Evolutionary conservation across 1,140 invertebrate species (phyloP), one percentile per base, ranked within the genome.

Genomic region (Bombus difficillimus): DNA sequence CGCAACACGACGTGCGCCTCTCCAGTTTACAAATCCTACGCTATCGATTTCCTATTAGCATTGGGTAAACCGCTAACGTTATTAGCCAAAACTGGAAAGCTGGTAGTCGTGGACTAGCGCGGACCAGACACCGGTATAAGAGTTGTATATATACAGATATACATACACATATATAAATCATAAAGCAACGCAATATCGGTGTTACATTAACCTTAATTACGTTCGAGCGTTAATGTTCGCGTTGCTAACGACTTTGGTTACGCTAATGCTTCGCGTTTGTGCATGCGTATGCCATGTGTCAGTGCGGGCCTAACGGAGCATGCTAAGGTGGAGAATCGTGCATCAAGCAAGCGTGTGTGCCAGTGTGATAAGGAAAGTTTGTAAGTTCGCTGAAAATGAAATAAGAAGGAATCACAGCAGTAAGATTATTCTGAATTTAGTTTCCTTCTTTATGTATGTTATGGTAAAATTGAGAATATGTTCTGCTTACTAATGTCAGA

Each of bases 181-280:
- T 64, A 81, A 85, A 39, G 37, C 41, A 72, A 18, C 39, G 57
- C 28, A 68, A 62, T 81, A 81, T 85, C 43, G 71, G 78, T 15
- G 69, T 74, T 74, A 43, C 84, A 75, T 85, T 85, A 85, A 75
- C 84, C 84, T 81, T 81, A 85, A 85, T 85, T 85, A 85, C 84
- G 71, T 81, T 75, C 79, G 59, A 75, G 59, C 79, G 66, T 81
- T 75, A 74, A 74, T 75, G 79, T 57, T 73, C 69, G 18, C 10
- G 76, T 59, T 81, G 81, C 37, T 77, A 77, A 80, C 73, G 78
- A 89, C 66, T 81, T 69, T 43, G 77, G 32, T 57, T 22, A 6
- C 66, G n/a, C 53, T 85, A 80, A 75, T 72, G 75, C 73, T 41
- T 34, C 28, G 62, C 69, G 53, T 81, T 76, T 78, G 18, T 72